Percentiles rank a stretch among this genome's conserved stretches.
phyloP scores from a whole-genome alignment of 2,113 vertebrate species.

The Lipophrys pholis region DNA sequence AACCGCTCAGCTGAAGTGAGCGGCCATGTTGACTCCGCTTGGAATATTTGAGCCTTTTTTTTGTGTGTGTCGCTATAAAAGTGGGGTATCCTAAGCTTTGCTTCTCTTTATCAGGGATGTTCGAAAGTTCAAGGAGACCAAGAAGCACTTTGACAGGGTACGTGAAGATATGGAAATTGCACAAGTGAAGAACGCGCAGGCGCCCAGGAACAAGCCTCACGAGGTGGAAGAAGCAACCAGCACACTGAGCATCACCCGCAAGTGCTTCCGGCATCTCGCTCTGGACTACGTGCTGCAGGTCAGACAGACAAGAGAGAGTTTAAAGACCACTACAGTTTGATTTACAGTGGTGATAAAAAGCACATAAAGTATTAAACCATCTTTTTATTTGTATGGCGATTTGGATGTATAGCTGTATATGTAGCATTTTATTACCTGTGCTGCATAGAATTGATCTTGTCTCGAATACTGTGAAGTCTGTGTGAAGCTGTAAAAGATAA shows the following conservation, averaged over 20 bases:
- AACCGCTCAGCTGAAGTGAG: background rate
- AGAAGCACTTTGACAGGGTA: conserved; percentile 96
- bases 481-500: too few species aligned
- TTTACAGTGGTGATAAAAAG: background rate
- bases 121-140: conserved; percentile 97
- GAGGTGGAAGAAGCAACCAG: conserved; percentile 95
- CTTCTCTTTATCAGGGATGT: conserved; percentile 87
- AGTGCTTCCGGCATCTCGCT: conserved; percentile 95
- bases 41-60: background rate
- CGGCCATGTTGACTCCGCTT: background rate
- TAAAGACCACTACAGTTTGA: background rate
- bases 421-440: too few species aligned
- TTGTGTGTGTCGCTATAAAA: background rate
- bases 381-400: too few species aligned
- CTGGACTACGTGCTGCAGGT: conserved; percentile 98
- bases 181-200: conserved; percentile 96
- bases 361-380: too few species aligned
- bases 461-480: too few species aligned
- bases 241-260: conserved; percentile 90
- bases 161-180: conserved; percentile 96
- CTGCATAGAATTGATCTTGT: too few species aligned
- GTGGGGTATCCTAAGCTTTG: background rate
- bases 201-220: conserved; percentile 93
- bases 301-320: conserved; percentile 15
- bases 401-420: too few species aligned